Conservation (phyloP, 2,888 invertebrate genomes). For the Ochlodes sylvanus region DNA sequence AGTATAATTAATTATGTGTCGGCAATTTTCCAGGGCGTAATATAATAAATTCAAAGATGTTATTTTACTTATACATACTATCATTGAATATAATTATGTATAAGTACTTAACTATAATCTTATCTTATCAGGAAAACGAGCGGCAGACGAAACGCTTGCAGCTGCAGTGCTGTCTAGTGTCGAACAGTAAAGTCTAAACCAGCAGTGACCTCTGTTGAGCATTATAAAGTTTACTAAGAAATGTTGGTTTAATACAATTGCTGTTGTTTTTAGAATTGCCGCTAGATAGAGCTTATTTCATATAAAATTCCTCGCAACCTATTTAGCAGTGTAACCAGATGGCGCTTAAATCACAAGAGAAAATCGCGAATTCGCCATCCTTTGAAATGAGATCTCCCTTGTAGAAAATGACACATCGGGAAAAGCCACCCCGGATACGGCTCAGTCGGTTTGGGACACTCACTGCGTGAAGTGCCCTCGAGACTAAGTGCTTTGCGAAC, state of each 20-base stretch:
- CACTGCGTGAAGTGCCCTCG: conserved; percentile 64
- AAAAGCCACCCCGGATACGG: conserved; percentile 71
- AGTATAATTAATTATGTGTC: too few species aligned
- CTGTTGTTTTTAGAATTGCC: neutral
- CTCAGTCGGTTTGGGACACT: conserved; percentile 76
- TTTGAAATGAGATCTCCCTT: conserved; percentile 43
- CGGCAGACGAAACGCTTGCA: neutral
- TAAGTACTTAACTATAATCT: too few species aligned
- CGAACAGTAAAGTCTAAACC: too few species aligned
- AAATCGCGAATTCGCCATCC: conserved; percentile 41
- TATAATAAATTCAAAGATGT: too few species aligned
- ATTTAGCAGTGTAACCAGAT: conserved; percentile 43
- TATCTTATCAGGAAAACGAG: neutral
- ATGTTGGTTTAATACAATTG: neutral
- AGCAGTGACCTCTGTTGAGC: conserved; percentile 5
- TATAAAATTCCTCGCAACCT: neutral
- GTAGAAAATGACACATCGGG: conserved; percentile 66
- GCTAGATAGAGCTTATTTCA: conserved; percentile 41
- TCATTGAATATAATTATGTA: too few species aligned
- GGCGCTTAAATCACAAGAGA: conserved; percentile 45
- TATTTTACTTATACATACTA: too few species aligned
- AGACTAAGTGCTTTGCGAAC: conserved; percentile 35
- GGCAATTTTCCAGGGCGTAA: too few species aligned
- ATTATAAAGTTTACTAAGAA: neutral
- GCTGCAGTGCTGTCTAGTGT: too few species aligned